Evolutionary conservation across 2,888 invertebrate species (phyloP).

Genomic region (Orthonychiurus folsomi): DNA sequence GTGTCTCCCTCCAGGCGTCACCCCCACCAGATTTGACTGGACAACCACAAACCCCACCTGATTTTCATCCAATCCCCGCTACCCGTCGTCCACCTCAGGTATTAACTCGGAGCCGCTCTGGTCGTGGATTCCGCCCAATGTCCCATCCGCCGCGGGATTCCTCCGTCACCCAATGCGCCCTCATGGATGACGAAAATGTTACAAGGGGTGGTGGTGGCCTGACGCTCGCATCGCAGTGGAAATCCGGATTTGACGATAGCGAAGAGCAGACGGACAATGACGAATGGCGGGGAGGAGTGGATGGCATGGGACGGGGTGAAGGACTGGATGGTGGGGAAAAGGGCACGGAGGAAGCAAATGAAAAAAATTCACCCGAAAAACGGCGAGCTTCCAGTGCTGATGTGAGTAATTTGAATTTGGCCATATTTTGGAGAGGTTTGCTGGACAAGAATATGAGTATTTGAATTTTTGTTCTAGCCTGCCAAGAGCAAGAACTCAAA

Average conservation of each 20-base stretch:
- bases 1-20: no score
- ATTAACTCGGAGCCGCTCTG: conserved; percentile 37
- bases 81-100: no score
- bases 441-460: no score
- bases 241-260: conserved; percentile 90
- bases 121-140: conserved; percentile 36
- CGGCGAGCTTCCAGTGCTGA: no score
- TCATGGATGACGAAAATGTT: conserved; percentile 87
- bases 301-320: conserved; percentile 22
- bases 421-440: no score
- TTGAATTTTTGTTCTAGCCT: no score
- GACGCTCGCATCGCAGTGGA: conserved; percentile 88
- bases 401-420: no score
- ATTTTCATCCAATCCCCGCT: no score
- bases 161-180: conserved; percentile 79
- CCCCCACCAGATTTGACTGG: conserved; percentile 25
- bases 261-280: conserved; percentile 82
- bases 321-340: conserved; percentile 25
- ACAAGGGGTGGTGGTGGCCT: conserved; percentile 67
- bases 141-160: conserved; percentile 52
- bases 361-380: not conserved
- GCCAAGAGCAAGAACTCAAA: no score
- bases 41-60: conserved; percentile 20
- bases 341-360: conserved; percentile 13
- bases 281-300: conserved; percentile 75